A percentile compares a stretch with the other conserved stretches of the same genome.
These are phyloP conservation scores for Melanerpes aurifrons DNA, from an alignment of 2,113 vertebrate species.

Conservation along the genomic window DNA sequence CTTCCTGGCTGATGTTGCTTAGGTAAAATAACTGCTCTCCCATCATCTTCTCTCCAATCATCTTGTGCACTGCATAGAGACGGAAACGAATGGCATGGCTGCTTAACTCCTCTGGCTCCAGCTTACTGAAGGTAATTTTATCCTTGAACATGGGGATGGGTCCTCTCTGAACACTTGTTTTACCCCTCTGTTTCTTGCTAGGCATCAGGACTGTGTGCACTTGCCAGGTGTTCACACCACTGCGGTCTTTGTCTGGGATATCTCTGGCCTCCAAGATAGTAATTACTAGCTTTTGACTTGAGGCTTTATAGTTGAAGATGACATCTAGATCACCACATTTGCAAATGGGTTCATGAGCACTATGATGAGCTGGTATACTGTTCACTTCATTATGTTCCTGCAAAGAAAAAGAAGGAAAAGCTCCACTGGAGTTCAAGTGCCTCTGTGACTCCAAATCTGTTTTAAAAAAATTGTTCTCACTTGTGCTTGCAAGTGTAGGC, in stretches of 20 bases:
- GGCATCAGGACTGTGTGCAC: conserved; percentile 91
- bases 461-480: not conserved
- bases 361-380: conserved; percentile 20
- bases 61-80: conserved; percentile 88
- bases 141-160: conserved; percentile 86
- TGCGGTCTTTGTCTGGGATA: conserved; percentile 91
- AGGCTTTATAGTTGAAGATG: conserved; percentile 81
- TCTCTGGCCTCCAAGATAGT: conserved; percentile 83
- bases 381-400: conserved; percentile 74
- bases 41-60: conserved; percentile 92
- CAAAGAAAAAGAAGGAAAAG: conserved; percentile 15
- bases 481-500: not conserved
- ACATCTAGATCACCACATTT: conserved; percentile 91
- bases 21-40: conserved; percentile 89
- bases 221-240: conserved; percentile 90
- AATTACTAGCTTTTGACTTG: conserved; percentile 85
- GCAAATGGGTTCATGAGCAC: conserved; percentile 79
- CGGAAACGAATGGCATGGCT: conserved; percentile 87
- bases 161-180: conserved; percentile 86
- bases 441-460: not conserved
- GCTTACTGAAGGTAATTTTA: conserved; percentile 85
- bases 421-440: not conserved
- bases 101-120: conserved; percentile 83
- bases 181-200: conserved; percentile 90
- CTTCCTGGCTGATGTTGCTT: conserved; percentile 75